phyloP scores from a whole-genome alignment of 2,113 vertebrate species.

The Cygnus atratus region DNA sequence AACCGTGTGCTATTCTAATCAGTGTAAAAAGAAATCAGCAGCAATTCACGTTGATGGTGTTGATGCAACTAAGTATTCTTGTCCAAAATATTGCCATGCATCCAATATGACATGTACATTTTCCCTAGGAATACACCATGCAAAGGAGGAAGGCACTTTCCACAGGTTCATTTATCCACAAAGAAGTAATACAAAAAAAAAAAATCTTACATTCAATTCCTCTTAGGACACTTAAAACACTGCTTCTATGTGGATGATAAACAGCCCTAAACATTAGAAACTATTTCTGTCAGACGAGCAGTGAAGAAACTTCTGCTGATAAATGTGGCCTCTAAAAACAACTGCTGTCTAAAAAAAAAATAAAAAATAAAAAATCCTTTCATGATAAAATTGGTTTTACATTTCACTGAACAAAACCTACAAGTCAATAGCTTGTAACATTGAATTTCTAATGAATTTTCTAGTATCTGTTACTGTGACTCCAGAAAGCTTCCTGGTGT shows the following conservation, averaged over 20 bases:
- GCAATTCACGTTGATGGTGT: not conserved
- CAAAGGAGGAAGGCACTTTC: not conserved
- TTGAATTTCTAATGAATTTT: not conserved
- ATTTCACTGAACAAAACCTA: not conserved
- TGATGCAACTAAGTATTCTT: not conserved
- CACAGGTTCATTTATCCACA: not conserved
- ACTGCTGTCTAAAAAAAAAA: not conserved
- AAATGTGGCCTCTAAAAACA: not conserved
- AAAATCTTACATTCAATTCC: fast-evolving
- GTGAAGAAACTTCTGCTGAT: not conserved
- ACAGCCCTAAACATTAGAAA: not conserved
- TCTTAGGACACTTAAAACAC: not conserved
- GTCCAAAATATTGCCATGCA: not conserved
- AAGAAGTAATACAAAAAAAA: not conserved
- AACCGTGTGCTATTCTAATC: not conserved
- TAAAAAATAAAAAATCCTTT: too few species aligned
- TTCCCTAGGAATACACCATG: not conserved
- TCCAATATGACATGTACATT: fast-evolving
- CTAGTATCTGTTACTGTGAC: not conserved
- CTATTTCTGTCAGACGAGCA: not conserved
- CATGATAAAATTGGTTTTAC: not conserved
- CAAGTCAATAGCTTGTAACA: not conserved
- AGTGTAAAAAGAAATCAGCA: not conserved
- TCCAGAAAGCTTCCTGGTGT: not conserved
- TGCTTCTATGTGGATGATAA: not conserved